These are phyloP conservation scores for Tragelaphus imberbis DNA, from an alignment of 2,113 vertebrate genomes.

Conservation along the genomic window DNA sequence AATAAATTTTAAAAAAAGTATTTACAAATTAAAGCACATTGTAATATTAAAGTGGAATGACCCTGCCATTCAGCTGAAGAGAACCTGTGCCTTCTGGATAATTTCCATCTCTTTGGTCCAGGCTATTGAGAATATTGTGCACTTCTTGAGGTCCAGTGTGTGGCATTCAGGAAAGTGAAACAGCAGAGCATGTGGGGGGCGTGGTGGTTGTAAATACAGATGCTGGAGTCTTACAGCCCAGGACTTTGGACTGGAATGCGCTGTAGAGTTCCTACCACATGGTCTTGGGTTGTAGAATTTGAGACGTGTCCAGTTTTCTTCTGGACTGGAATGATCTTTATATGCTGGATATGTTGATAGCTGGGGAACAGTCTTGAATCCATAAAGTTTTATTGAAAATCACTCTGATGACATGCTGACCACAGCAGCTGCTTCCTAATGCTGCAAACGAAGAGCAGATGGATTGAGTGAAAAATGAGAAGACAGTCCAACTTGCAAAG, in stretches of 20 bases:
- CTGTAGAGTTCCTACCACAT: not conserved
- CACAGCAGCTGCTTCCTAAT: not conserved
- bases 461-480: not conserved
- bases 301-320: not conserved
- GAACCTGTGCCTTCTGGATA: not conserved
- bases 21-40: not conserved
- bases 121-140: not conserved
- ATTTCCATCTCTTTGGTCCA: not conserved
- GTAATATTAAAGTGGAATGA: not conserved
- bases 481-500: not conserved
- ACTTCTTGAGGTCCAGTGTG: not conserved
- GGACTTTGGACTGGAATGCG: not conserved
- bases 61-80: not conserved
- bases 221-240: not conserved
- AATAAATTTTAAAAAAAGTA: not conserved
- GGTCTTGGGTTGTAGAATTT: not conserved
- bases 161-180: not conserved
- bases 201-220: not conserved
- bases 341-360: not conserved
- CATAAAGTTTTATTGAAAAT: slow-evolving; percentile 13
- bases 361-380: not conserved
- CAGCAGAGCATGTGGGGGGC: accelerated
- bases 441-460: slow-evolving; percentile 5
- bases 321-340: not conserved
- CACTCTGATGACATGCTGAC: slow-evolving; percentile 4